Conservation (phyloP, 2,888 invertebrate genomes). For the Sphaerophoria rueppellii region DNA sequence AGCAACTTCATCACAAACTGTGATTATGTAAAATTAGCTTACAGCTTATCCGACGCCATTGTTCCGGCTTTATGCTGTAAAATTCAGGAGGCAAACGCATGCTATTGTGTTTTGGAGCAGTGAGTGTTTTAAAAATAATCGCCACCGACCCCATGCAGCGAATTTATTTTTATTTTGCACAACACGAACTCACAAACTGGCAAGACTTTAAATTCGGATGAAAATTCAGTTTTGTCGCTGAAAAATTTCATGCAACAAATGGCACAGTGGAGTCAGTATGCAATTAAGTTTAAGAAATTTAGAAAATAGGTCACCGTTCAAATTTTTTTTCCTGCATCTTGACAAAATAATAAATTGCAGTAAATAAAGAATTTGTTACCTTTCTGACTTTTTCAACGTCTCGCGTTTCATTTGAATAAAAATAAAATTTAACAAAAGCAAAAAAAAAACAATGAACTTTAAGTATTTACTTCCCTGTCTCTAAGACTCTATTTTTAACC, state of each 20-base stretch:
- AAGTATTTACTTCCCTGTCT: conserved; percentile 33
- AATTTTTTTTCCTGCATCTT: too few species aligned
- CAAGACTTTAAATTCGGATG: conserved; percentile 26
- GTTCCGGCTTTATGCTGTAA: conserved; percentile 4
- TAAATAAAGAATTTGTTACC: too few species aligned
- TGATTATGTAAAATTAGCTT: conserved; percentile 42
- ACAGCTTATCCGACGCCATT: conserved; percentile 42
- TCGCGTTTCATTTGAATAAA: not conserved
- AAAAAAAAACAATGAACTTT: not conserved
- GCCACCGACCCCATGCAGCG: conserved; percentile 65
- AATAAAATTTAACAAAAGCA: not conserved
- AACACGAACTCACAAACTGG: conserved; percentile 18
- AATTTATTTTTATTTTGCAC: conserved; percentile 42
- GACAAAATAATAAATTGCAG: too few species aligned
- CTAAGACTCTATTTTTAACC: conserved; percentile 41
- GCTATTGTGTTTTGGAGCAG: conserved; percentile 41
- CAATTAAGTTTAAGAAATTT: too few species aligned
- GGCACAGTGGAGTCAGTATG: too few species aligned
- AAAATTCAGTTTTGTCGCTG: conserved; percentile 31
- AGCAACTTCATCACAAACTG: conserved; percentile 31
- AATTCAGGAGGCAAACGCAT: conserved; percentile 2
- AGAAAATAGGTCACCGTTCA: too few species aligned
- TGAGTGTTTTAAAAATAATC: conserved; percentile 66
- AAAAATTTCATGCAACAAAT: conserved; percentile 14
- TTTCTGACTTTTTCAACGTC: not conserved